Evolutionary conservation across 2,888 invertebrate species (phyloP).

Genomic region (Lasius fuliginosus): DNA sequence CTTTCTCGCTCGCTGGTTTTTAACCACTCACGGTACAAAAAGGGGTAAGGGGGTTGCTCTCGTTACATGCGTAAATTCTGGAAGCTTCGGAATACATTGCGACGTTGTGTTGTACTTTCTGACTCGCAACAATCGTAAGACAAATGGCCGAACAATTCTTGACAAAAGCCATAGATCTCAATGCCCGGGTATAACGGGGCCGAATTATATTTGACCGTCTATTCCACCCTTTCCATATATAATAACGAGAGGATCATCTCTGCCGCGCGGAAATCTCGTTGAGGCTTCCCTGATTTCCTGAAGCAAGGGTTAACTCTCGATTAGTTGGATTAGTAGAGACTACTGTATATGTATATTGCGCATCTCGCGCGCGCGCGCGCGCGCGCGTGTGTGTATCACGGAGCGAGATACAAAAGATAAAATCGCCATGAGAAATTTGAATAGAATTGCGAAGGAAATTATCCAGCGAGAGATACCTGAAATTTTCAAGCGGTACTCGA

Average conservation of each 20-base stretch:
- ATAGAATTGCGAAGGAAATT: not conserved
- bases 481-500: not conserved
- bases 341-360: not conserved
- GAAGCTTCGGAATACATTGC: not conserved
- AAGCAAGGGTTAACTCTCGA: constrained; percentile 58
- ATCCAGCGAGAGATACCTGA: not conserved
- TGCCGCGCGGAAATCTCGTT: constrained; percentile 56
- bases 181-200: constrained; percentile 42
- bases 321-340: constrained; percentile 37
- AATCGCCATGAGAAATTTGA: not conserved
- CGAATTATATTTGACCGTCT: constrained; percentile 66
- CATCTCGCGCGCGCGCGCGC: no score
- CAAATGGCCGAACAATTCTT: constrained; percentile 16
- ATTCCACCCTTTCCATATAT: constrained; percentile 25
- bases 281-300: constrained; percentile 41
- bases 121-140: constrained; percentile 8
- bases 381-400: not conserved
- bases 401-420: not conserved
- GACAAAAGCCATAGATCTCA: constrained; percentile 17
- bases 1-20: constrained; percentile 23
- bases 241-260: constrained; percentile 64
- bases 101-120: not conserved
- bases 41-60: constrained; percentile 20
- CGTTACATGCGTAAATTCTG: constrained; percentile 64
- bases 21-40: constrained; percentile 14